A percentile compares a stretch with the other conserved stretches of the same genome.
Conservation (phyloP, 2,113 vertebrate species). For the Nyctereutes procyonoides region DNA sequence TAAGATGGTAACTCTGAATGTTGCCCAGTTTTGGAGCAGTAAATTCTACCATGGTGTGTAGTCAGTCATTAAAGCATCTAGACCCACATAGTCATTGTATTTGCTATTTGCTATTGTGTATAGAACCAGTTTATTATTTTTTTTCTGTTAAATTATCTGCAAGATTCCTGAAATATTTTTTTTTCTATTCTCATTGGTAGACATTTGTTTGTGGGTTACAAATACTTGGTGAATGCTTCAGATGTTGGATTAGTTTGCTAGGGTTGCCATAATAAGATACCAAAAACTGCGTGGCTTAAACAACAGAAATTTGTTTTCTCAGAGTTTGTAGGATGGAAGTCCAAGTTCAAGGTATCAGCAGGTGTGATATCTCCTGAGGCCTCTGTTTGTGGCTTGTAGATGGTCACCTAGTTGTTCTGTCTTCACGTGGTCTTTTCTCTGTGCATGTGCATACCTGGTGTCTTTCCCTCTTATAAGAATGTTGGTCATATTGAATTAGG, state of each 20-base stretch:
- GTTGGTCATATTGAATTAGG: neutral
- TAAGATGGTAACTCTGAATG: neutral
- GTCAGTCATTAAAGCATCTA: neutral
- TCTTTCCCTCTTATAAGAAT: neutral
- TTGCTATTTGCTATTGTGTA: neutral
- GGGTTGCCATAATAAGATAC: neutral
- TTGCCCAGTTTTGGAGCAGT: neutral
- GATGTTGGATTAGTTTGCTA: slow-evolving; percentile 39
- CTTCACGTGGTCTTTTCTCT: neutral
- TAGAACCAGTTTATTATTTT: slow-evolving; percentile 35
- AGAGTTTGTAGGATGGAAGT: slow-evolving; percentile 7
- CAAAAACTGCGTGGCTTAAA: slow-evolving; percentile 10
- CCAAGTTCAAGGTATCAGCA: neutral
- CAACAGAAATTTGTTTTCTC: slow-evolving; percentile 56
- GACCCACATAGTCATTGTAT: neutral
- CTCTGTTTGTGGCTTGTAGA: neutral
- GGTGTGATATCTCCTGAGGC: neutral
- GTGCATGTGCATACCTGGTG: neutral
- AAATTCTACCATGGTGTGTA: neutral
- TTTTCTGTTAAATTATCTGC: slow-evolving; percentile 20
- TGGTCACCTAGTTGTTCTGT: neutral
- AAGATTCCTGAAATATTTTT: neutral
- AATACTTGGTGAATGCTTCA: slow-evolving; percentile 6
- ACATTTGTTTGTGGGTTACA: slow-evolving; percentile 25
- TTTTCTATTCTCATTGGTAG: neutral